Evolutionary conservation across 2,113 vertebrate species (phyloP).

Genomic region (Turdus rufiventris): DNA sequence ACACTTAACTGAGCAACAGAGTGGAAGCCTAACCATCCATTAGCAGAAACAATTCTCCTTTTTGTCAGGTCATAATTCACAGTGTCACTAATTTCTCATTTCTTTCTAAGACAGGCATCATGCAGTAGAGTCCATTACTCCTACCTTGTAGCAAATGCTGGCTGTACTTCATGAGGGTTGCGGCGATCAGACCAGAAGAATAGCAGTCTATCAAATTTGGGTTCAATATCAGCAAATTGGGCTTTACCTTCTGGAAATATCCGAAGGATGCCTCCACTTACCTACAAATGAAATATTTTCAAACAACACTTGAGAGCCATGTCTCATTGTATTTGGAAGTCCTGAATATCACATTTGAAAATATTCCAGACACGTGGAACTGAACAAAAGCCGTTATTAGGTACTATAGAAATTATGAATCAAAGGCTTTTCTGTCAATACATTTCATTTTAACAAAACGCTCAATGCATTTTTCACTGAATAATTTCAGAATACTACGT

Average conservation of each 20-base stretch:
- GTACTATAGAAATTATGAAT: neutral
- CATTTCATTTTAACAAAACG: neutral
- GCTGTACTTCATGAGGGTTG: conserved; percentile 98
- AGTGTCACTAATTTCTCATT: neutral
- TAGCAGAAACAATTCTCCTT: neutral
- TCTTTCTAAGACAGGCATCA: neutral
- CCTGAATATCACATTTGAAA: neutral
- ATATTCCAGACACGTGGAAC: neutral
- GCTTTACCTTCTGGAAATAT: conserved; percentile 98
- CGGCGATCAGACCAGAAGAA: conserved; percentile 98
- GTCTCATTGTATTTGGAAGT: neutral
- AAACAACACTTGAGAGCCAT: neutral
- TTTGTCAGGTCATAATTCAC: neutral
- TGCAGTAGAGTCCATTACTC: neutral
- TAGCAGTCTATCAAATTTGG: conserved; percentile 94
- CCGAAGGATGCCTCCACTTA: conserved; percentile 93
- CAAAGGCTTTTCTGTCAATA: neutral
- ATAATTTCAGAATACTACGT: neutral
- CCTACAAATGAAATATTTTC: conserved; percentile 72
- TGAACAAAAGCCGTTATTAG: neutral
- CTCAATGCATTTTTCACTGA: neutral
- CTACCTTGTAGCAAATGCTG: conserved; percentile 92
- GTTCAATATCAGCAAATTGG: conserved; percentile 98
- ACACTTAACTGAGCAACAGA: neutral
- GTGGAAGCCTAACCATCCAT: neutral